Evolutionary conservation across 2,797 vertebrate genomes (phyloP).

Genomic region (Sitta carolinensis): DNA sequence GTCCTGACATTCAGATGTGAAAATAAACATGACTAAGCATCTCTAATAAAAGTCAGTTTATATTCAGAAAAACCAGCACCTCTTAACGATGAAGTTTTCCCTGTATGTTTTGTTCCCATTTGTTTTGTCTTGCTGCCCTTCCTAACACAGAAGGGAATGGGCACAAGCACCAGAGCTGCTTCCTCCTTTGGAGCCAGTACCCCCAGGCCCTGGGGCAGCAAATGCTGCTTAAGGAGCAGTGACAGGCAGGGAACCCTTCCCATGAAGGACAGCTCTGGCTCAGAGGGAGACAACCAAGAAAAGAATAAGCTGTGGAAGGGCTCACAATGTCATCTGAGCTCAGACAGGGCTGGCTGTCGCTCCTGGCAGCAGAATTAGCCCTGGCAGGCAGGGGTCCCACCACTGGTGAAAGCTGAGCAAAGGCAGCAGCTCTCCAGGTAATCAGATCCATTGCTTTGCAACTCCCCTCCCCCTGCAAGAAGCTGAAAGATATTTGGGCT

Average conservation of each 20-base stretch:
- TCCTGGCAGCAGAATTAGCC: background rate
- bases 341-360: background rate
- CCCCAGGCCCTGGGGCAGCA: background rate
- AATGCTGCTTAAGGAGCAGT: background rate
- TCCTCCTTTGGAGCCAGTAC: background rate
- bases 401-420: background rate
- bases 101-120: background rate
- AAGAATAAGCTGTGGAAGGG: background rate
- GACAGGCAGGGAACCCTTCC: background rate
- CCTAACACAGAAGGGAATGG: background rate
- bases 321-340: background rate
- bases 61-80: background rate
- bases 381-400: background rate
- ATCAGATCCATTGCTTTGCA: background rate
- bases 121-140: background rate
- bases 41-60: background rate
- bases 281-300: background rate
- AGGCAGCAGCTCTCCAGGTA: background rate
- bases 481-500: background rate
- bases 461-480: background rate
- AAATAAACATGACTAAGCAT: background rate
- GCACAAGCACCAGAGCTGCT: background rate
- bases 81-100: background rate
- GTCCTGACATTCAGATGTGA: background rate
- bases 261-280: background rate